Evolutionary conservation across 1,140 invertebrate genomes (phyloP).

Genomic region (Drosophila willistoni): DNA sequence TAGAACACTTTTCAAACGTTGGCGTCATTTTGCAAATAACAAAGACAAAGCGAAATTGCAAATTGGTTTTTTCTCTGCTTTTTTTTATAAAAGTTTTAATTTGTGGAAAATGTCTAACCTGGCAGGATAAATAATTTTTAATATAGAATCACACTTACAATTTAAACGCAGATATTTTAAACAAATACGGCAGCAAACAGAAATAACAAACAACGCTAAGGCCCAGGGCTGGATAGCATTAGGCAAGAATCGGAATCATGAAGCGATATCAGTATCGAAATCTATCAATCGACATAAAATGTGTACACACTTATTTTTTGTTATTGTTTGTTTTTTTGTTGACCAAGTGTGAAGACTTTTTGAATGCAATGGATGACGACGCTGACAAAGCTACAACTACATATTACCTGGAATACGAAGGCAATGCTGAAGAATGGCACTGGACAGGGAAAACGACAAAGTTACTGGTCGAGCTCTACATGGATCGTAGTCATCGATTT

Average conservation of each 20-base stretch:
- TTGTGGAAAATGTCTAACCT: not conserved
- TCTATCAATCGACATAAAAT: not conserved
- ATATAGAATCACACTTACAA: conserved; percentile 26
- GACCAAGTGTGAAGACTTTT: not conserved
- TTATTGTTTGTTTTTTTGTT: conserved; percentile 4
- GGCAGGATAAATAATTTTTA: not conserved
- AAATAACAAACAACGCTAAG: conserved; percentile 47
- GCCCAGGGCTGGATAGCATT: conserved; percentile 16
- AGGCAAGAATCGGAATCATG: not conserved
- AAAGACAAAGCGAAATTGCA: conserved; percentile 12
- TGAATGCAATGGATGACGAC: conserved; percentile 34
- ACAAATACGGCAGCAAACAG: conserved; percentile 23
- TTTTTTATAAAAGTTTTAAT: not conserved
- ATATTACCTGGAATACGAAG: conserved; percentile 40
- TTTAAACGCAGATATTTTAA: conserved; percentile 16
- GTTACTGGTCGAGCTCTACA: conserved; percentile 43
- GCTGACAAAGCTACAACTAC: conserved; percentile 37
- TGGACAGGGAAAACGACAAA: conserved; percentile 50
- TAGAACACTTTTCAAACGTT: conserved; percentile 51
- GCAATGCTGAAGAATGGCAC: conserved; percentile 43
- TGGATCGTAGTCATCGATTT: conserved; percentile 32
- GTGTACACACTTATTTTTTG: not conserved
- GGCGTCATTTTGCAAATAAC: conserved; percentile 64
- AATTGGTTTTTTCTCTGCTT: not conserved
- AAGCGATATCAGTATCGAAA: not conserved